phyloP scores from a whole-genome alignment of 2,113 vertebrate genomes.

The Procavia capensis region DNA sequence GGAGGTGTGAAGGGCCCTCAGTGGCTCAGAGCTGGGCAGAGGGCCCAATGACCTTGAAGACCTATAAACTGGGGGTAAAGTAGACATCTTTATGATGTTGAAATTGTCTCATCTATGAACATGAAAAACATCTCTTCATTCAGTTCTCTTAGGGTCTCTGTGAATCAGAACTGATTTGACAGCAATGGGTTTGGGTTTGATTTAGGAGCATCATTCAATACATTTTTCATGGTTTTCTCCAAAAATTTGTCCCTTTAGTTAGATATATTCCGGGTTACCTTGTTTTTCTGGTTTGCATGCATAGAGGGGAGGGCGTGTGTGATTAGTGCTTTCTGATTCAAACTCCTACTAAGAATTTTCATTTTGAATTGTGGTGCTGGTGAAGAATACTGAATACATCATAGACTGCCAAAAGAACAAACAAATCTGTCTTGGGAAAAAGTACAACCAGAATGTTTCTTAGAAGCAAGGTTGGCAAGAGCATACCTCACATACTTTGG shows the following conservation, averaged over 20 bases:
- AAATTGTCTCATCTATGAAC: background rate
- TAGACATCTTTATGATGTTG: background rate
- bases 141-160: background rate
- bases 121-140: background rate
- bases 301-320: no score
- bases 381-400: no score
- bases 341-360: no score
- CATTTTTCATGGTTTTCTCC: background rate
- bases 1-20: rapidly evolving
- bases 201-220: background rate
- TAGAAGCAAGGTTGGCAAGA: no score
- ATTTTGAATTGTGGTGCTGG: no score
- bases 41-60: background rate
- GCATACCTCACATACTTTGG: no score
- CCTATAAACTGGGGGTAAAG: background rate
- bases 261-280: background rate
- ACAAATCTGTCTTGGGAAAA: no score
- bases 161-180: background rate
- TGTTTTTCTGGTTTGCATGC: background rate
- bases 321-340: no score
- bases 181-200: background rate
- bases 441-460: no score
- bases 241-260: background rate
- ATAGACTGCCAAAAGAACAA: no score
- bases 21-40: rapidly evolving